phyloP scores from a whole-genome alignment of 2,797 vertebrate genomes.

The Pseudocheirus occidentalis region DNA sequence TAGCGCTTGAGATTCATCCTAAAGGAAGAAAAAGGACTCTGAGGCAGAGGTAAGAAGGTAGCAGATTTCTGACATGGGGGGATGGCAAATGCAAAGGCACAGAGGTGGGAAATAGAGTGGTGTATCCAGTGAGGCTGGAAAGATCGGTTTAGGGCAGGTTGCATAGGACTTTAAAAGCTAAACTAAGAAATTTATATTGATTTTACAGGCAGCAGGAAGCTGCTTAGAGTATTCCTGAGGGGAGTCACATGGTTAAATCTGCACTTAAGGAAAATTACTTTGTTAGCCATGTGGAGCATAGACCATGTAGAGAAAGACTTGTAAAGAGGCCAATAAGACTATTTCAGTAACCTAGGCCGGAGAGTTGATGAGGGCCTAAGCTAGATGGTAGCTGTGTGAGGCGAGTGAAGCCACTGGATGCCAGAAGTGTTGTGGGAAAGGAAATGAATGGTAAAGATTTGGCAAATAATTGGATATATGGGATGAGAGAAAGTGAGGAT shows the following conservation, averaged over 20 bases:
- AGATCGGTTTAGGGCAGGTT: not conserved
- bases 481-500: not conserved
- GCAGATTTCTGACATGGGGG: not conserved
- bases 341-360: not conserved
- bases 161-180: not conserved
- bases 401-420: not conserved
- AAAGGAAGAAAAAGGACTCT: too few species aligned
- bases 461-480: not conserved
- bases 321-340: not conserved
- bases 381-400: not conserved
- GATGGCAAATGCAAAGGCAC: not conserved
- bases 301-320: not conserved
- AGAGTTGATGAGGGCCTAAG: not conserved
- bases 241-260: not conserved
- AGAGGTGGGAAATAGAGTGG: not conserved
- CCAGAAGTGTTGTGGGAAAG: not conserved
- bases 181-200: not conserved
- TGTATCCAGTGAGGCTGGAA: not conserved
- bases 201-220: not conserved
- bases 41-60: not conserved
- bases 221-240: not conserved
- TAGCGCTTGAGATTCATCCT: not conserved
- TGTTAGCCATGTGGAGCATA: not conserved
- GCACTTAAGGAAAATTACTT: not conserved
- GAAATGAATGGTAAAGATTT: not conserved